phyloP scores from a whole-genome alignment of 2,888 invertebrate genomes.

The Amphimallon solstitiale region DNA sequence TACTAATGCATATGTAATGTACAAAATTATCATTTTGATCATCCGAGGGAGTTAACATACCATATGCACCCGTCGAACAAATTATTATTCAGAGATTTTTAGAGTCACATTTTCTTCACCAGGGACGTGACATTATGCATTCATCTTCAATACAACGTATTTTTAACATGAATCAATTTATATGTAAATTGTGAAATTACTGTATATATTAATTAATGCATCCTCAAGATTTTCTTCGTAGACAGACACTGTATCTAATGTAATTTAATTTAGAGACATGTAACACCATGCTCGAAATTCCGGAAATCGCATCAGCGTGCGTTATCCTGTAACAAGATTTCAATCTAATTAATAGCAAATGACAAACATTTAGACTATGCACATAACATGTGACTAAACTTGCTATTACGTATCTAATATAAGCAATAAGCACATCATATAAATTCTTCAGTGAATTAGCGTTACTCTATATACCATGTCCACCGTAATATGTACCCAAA shows the following conservation, averaged over 20 bases:
- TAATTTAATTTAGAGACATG: background rate
- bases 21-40: conserved; percentile 33
- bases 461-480: no score
- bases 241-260: background rate
- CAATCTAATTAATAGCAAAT: conserved; percentile 24
- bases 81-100: conserved; percentile 18
- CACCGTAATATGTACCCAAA: no score
- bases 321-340: conserved; percentile 18
- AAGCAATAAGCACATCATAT: no score
- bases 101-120: background rate
- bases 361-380: conserved; percentile 24
- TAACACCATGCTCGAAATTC: background rate
- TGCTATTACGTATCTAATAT: background rate
- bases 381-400: conserved; percentile 5
- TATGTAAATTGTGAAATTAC: conserved; percentile 26
- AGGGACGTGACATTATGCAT: background rate
- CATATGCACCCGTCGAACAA: background rate
- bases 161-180: conserved; percentile 14
- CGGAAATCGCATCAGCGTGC: conserved; percentile 18
- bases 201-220: no score
- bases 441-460: no score
- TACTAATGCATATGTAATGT: conserved; percentile 26
- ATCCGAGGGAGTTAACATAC: background rate
- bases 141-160: background rate
- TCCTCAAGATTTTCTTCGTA: no score